Conservation (phyloP, 2,113 vertebrate species). For the Clinocottus analis region DNA sequence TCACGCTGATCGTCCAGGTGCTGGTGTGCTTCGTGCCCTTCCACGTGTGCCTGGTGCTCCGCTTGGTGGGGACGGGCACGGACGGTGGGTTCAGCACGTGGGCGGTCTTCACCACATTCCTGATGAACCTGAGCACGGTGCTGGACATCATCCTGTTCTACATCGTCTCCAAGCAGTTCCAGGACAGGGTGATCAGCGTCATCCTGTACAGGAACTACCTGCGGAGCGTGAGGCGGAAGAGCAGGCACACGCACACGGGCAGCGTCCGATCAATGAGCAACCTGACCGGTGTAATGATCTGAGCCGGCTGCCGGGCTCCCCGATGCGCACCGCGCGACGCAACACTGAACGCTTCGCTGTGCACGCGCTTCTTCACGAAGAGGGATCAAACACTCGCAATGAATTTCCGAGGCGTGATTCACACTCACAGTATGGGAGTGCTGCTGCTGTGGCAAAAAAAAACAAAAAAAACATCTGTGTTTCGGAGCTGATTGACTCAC, state of each 20-base stretch:
- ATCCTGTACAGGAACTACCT: conserved; percentile 96
- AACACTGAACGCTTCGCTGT: conserved; percentile 46
- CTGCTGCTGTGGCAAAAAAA: conserved; percentile 73
- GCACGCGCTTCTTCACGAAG: conserved; percentile 57
- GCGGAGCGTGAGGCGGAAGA: conserved; percentile 93
- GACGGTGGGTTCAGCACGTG: conserved; percentile 82
- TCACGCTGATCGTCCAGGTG: conserved; percentile 92
- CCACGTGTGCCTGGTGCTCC: conserved; percentile 89
- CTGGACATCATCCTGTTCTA: conserved; percentile 96
- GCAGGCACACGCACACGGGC: conserved; percentile 85
- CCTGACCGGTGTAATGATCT: conserved; percentile 92
- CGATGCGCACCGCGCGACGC: background rate
- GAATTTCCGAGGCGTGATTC: conserved; percentile 71
- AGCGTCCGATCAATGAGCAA: conserved; percentile 93
- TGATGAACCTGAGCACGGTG: conserved; percentile 96
- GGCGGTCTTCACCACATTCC: conserved; percentile 92
- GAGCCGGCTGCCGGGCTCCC: conserved; percentile 38
- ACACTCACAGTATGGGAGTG: conserved; percentile 76
- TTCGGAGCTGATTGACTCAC: conserved; percentile 75
- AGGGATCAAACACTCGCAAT: conserved; percentile 70
- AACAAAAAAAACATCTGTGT: conserved; percentile 79
- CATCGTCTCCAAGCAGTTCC: conserved; percentile 98
- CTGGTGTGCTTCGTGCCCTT: conserved; percentile 95
- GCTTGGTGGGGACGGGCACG: conserved; percentile 78
- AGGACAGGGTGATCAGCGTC: conserved; percentile 95